Evolutionary conservation across 1,140 invertebrate species (phyloP), one percentile per base, ranked within the genome.

Genomic region (Fopius arisanus): DNA sequence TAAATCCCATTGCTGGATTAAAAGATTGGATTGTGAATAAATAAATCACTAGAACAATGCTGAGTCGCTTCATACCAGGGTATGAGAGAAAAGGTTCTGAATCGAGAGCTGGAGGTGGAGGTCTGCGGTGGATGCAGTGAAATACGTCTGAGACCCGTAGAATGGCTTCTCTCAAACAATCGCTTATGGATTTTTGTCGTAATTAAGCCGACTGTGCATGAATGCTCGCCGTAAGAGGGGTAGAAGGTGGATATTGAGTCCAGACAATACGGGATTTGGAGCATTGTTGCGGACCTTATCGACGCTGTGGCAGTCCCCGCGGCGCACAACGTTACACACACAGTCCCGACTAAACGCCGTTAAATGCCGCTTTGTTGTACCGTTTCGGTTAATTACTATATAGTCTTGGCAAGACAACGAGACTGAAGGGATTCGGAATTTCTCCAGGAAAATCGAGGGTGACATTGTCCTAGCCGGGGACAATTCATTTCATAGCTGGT

Each of bases 281-380:
- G 82, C 80, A 85, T 85, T 85, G 83, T 85, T 85, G 74, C 78
- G 76, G 75, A 82, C 82, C 80, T 85, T 85, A 85, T 85, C 83
- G 80, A 78, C 73, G 75, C 76, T 63, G 75, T 69, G 77, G 78
- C 80, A 79, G 79, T 78, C 76, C 67, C 74, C 62, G 62, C n/a
- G 62, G 71, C 73, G 29, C 33, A 23, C 54, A 73, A 29, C 26
- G 28, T 33, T 59, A 74, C 72, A 59, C 54, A 23, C 66, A 59
- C 72, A 28, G 28, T 37, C 70, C 72, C 75, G 63, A 78, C 80
- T 82, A 84, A 84, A 83, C 78, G 78, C 81, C 80, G 82, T 83
- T 83, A 83, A 85, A 85, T 85, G 75, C 79, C 76, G 80, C 82
- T 83, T 83, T 84, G 83, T 84, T 80, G 80, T 73, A 77, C 77